phyloP scores from a whole-genome alignment of 1,140 invertebrate species.

The Bombyx mori region ASM3026992v2 NC_085117.1:11905001-11905500 shows the following conservation, averaged over 20 bases:
- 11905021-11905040: neutral
- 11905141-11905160: conserved; percentile 8
- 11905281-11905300: no score
- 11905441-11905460: conserved; percentile 21
- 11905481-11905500: conserved; percentile 16
- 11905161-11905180: conserved; percentile 14
- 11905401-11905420: neutral
- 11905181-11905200: no score
- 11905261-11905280: no score
- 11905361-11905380: no score
- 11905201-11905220: no score
- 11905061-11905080: neutral
- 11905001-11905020: neutral
- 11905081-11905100: conserved; percentile 11
- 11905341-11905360: no score
- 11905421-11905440: neutral
- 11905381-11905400: neutral
- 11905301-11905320: no score
- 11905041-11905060: neutral
- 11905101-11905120: conserved; percentile 15
- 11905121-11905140: conserved; percentile 20
- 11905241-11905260: no score
- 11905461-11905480: conserved; percentile 16
- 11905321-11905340: no score
- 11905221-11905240: no score